Evolutionary conservation across 2,113 vertebrate species (phyloP), one percentile per base, ranked within the genome.

Genomic region (Nycticebus coucang): DNA sequence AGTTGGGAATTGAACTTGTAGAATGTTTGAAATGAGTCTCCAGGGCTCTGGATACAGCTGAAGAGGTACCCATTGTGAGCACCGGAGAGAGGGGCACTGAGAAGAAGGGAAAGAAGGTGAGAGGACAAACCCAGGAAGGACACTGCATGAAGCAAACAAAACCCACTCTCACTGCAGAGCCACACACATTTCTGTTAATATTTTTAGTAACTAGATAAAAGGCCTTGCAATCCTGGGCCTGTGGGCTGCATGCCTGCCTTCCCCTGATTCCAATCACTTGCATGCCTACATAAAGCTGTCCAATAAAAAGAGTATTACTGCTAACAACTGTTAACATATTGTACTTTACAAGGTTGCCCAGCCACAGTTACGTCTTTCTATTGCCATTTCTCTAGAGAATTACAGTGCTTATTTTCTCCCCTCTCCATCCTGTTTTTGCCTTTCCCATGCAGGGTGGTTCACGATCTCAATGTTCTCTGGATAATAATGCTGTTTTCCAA

Each of bases 281-380:
- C 4, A 41, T 85, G 37, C 77, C 89, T 68, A 94, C 92, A 94
- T 97, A 97, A 98, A 98, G 19, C 93, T 98, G 74, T 98, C 94
- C 84, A 95, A 87, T 74, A 94, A 97, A 96, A 96, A 95, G 95
- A 79, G 87, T 19, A 93, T 92, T 96, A 94, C 33, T 72, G 66
- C 59, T 95, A 97, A 96, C 89, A 97, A 94, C 90, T 60, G 95
- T 96, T 96, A 98, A 94, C 60, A 80, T 91, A 96, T 57, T 97
- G 62, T 96, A 69, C 87, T 97, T 97, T 87, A 96, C 96, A 98
- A 98, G 97, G 96, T 79, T 98, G 84, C 64, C 45, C 53, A 55
- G 75, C 50, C 79, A 92, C 72, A 78, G 92, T 97, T 97, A 87
- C 83, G n/a, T 69, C 87, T 37, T 69, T 30, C 89, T 89, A 28